Percentiles rank a stretch among this genome's conserved stretches.
These are phyloP conservation scores for Tethya wilhelma DNA, from an alignment of 37 sponge, comb jelly and placozoan species.

Conservation along the genomic window DNA sequence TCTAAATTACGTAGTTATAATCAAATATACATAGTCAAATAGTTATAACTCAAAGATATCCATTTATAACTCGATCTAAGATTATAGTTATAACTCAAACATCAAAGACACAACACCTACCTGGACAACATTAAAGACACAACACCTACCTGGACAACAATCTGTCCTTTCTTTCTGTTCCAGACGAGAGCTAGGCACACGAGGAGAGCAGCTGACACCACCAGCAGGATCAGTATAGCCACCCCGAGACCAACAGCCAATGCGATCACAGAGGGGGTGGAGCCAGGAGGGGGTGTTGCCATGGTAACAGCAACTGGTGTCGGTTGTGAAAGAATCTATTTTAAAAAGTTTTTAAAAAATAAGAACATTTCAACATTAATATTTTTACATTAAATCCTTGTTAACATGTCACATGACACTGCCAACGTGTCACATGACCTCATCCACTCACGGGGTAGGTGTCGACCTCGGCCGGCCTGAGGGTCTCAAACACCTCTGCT, in stretches of 20 bases:
- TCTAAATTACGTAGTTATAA: too few relatives aligned
- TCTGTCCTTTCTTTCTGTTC: background rate
- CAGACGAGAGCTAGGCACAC: background rate
- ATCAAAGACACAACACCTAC: background rate
- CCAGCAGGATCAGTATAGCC: background rate
- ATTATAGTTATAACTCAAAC: too few relatives aligned
- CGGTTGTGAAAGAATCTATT: too few relatives aligned
- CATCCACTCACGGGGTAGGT: conserved; percentile 20
- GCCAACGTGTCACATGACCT: too few relatives aligned
- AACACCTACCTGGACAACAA: background rate
- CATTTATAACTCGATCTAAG: too few relatives aligned
- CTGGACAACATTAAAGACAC: background rate
- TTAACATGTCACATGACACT: too few relatives aligned
- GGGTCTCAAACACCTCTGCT: background rate
- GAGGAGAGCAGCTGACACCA: too few relatives aligned
- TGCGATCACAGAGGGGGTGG: background rate
- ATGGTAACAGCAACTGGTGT: too few relatives aligned
- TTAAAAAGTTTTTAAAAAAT: too few relatives aligned
- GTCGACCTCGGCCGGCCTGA: background rate
- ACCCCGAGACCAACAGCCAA: background rate
- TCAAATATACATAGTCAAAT: background rate
- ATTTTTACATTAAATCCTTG: too few relatives aligned
- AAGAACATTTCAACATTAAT: too few relatives aligned
- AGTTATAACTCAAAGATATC: background rate
- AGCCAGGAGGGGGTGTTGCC: background rate